Conservation (phyloP, 2,797 vertebrate genomes). For the Heliangelus exortis region DNA sequence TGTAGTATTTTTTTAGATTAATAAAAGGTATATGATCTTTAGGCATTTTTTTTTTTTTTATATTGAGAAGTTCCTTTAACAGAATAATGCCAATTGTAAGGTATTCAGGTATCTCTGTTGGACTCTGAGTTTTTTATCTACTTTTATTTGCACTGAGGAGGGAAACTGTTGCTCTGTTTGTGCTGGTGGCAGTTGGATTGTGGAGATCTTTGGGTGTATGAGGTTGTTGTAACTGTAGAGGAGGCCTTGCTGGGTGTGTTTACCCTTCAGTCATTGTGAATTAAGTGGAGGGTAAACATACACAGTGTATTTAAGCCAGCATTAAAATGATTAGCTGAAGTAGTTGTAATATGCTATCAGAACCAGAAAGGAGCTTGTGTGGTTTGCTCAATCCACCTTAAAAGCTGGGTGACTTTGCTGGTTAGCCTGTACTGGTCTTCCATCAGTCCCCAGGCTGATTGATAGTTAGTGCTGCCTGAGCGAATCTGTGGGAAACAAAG, state of each 20-base stretch:
- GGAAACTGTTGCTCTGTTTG: background rate
- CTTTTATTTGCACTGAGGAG: background rate
- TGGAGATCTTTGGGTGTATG: background rate
- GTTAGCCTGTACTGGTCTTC: background rate
- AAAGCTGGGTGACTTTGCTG: background rate
- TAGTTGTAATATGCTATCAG: background rate
- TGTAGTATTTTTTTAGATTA: background rate
- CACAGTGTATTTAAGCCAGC: slow-evolving; percentile 19
- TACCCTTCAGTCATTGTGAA: background rate
- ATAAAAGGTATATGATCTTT: background rate
- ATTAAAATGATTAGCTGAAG: background rate
- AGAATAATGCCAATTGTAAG: background rate
- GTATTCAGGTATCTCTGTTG: background rate
- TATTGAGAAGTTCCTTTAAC: background rate
- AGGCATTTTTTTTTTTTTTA: background rate
- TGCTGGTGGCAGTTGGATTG: background rate
- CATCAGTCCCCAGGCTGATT: background rate
- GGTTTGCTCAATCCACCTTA: slow-evolving; percentile 43
- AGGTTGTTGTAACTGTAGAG: background rate
- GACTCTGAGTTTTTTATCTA: background rate
- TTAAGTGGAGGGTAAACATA: slow-evolving; percentile 29
- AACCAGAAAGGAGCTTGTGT: background rate
- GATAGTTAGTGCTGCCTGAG: background rate
- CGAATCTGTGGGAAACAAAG: background rate
- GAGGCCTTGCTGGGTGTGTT: slow-evolving; percentile 18